A percentile compares a stretch with the other conserved stretches of the same genome.
These are phyloP conservation scores for Spilarctia lutea DNA, from an alignment of 2,888 invertebrate species.

Conservation along the genomic window DNA sequence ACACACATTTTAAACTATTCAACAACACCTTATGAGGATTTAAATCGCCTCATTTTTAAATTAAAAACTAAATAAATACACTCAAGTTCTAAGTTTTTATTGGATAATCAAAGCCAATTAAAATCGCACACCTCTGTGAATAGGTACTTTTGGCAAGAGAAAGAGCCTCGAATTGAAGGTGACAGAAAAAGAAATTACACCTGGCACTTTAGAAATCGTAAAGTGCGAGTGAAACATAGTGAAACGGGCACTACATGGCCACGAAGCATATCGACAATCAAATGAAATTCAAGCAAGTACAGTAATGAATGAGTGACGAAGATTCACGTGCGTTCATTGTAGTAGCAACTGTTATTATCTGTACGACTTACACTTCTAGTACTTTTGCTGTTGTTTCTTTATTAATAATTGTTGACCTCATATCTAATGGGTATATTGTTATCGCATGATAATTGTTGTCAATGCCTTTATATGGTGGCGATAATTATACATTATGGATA, in stretches of 20 bases:
- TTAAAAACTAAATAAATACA: background rate
- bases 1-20: background rate
- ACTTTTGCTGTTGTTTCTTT: constrained; percentile 26
- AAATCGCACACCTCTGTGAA: constrained; percentile 30
- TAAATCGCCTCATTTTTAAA: background rate
- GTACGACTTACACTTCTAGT: constrained; percentile 26
- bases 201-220: constrained; percentile 72
- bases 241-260: constrained; percentile 76
- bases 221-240: constrained; percentile 76
- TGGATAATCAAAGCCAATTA: constrained; percentile 24
- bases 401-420: constrained; percentile 30
- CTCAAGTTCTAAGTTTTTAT: background rate
- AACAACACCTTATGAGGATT: constrained; percentile 28
- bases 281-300: constrained; percentile 79
- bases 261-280: constrained; percentile 81
- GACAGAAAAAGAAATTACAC: constrained; percentile 69
- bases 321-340: constrained; percentile 45
- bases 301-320: constrained; percentile 54
- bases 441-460: constrained; percentile 21
- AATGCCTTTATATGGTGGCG: background rate
- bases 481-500: background rate
- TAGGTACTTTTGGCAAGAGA: constrained; percentile 32
- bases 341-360: constrained; percentile 30
- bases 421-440: constrained; percentile 23
- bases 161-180: constrained; percentile 44